phyloP scores from a whole-genome alignment of 1,140 invertebrate genomes.

The Hormaphis cornu region DNA sequence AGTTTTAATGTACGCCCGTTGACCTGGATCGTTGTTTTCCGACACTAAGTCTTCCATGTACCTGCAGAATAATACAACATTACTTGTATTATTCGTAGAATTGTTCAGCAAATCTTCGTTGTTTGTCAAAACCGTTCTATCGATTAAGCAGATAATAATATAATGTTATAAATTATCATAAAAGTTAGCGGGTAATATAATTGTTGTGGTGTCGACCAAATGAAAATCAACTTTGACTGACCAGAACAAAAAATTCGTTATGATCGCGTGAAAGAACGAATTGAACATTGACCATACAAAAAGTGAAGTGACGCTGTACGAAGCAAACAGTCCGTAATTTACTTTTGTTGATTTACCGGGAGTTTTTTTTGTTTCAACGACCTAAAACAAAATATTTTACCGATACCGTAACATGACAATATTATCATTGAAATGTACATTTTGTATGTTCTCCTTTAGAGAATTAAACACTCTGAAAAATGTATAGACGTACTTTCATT shows the following conservation, averaged over 20 bases:
- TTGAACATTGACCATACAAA: background rate
- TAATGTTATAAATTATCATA: no score
- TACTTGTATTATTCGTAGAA: no score
- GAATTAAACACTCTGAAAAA: no score
- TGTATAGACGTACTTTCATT: slow-evolving; percentile 43
- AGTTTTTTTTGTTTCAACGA: background rate
- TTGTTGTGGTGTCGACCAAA: no score
- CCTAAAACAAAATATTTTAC: background rate
- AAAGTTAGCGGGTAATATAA: no score
- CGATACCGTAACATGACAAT: background rate
- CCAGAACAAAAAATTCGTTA: slow-evolving; percentile 9
- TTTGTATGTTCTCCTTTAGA: no score
- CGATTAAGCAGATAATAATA: no score
- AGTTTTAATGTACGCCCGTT: slow-evolving; percentile 57
- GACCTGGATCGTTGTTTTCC: slow-evolving; percentile 43
- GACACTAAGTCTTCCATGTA: slow-evolving; percentile 60
- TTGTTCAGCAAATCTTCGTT: no score
- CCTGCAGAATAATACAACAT: slow-evolving; percentile 19
- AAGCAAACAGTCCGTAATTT: background rate
- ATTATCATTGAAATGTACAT: background rate
- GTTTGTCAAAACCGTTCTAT: no score
- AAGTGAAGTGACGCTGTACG: background rate
- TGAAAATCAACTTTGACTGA: no score
- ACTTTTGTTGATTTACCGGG: background rate
- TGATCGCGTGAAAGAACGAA: background rate